Evolutionary conservation across 1,140 invertebrate species (phyloP), one percentile per base, ranked within the genome.

Genomic region (Drosophila serrata): DNA sequence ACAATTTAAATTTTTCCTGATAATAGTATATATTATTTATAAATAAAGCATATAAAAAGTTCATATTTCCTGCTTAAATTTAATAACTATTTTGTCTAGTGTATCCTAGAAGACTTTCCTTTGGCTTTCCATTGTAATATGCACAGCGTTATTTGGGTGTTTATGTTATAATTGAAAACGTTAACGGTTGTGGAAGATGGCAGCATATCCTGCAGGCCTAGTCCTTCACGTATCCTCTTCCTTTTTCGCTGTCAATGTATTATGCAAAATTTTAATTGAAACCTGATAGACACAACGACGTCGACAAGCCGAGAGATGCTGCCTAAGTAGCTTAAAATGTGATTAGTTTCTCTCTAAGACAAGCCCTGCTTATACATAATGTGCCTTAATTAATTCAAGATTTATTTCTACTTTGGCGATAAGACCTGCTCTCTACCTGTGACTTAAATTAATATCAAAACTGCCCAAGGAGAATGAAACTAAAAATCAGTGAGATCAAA

Each of bases 131-230:
- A 31, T 69, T 69, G 61, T 51, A 33, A 37, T 33, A 11, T 33
- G 43, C 64, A 27, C 45, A 68, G 60, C 42, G 65, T 45, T 45
- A 51, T 29, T 22, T 37, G 49, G 39, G 81, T 81, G 82, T 78
- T 81, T 86, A 78, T 80, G 61, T 64, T 76, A 80, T 85, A 84
- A 84, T 85, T 85, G 82, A 86, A 85, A 86, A 78, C 49, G 65
- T 75, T 68, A 79, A 76, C 64, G 67, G 48, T 57, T 79, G 64
- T 55, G 22, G 24, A 17, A 19, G 39, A 55, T 17, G 70, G 49
- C 24, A 46, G 22, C 43, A 35, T 82, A 81, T 74, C 75, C 79
- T 68, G 55, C 62, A 39, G 45, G 27, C 62, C 6, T 27, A 43
- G 31, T 27, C 31, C 37, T 37, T 4, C 19, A 72, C 67, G n/a